Base-by-base conservation (phyloP, 2,797 vertebrate species). In the Argentina silus region DNA sequence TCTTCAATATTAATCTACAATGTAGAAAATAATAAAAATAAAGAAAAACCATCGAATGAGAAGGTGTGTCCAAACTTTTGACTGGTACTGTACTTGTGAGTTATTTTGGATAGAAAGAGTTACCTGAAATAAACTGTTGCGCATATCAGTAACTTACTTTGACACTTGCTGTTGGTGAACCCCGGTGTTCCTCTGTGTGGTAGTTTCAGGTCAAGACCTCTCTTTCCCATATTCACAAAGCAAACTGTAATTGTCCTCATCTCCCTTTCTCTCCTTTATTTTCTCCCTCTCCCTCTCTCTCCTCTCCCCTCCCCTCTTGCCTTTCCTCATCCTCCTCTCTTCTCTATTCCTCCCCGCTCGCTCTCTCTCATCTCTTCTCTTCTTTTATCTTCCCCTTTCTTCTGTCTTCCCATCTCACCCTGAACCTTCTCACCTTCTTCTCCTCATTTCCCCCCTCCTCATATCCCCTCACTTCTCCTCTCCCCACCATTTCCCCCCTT, bases 291-390 rank as follows among this genome's bases (percentile, higher is more conserved):
- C 51, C 15, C 14, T 53, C 51, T n/a, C 51, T 0, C 51, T 53
- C 51, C 51, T n/a, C 15, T 53, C 15, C 51, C 17, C 51, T 53
- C 6, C 7, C 50, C 51, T 15, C 14, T 53, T 15, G 51, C 15
- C 51, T n/a, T 53, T 19, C 12, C 42, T 17, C 27, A n/a, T 15
- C n/a, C 21, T 17, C 23, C 59, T n/a, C 53, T 14, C 48, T 56
- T 10, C 51, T 56, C 71, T 69, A 65, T 65, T 1, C 72, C 21
- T 71, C 21, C 60, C 19, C 1, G 17, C 75, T 48, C 21, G 75
- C n/a, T 75, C 1, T 14, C 3, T n/a, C 2, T 45, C 60, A 10
- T 50, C 45, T 67, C 64, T 10, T 63, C 47, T 36, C 27, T 57
- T 70, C 23, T n/a, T 36, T 8, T 56, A 8, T 56, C n/a, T 56